Percentiles rank a stretch among this genome's conserved stretches.
phyloP scores from a whole-genome alignment of 2,888 invertebrate species.

The Drosophila paramelanica region DNA sequence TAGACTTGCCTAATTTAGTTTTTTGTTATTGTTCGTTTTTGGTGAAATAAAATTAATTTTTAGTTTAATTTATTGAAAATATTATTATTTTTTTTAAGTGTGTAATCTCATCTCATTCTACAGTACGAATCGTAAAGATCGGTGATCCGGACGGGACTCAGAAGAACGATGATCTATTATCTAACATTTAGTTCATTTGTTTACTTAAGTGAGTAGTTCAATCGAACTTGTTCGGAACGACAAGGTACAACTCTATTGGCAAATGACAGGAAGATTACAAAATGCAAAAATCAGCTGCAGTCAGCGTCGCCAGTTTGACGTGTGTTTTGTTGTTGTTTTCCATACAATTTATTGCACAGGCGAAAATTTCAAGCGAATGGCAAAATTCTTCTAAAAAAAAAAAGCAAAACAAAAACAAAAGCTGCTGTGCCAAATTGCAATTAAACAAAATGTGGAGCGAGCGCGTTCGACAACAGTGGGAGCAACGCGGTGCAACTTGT shows the following conservation, averaged over 20 bases:
- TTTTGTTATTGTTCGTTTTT: no score
- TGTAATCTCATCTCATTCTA: no score
- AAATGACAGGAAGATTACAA: slow-evolving; percentile 8
- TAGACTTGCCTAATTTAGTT: no score
- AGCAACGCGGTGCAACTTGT: slow-evolving; percentile 57
- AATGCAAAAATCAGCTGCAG: slow-evolving; percentile 42
- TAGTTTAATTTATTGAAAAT: no score
- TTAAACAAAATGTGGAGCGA: slow-evolving; percentile 24
- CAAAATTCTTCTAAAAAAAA: slow-evolving; percentile 25
- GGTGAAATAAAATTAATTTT: no score
- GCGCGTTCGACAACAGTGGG: slow-evolving; percentile 36
- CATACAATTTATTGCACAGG: slow-evolving; percentile 40
- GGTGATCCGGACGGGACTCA: no score
- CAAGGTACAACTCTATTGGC: neutral
- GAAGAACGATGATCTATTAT: no score
- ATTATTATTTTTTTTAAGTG: no score
- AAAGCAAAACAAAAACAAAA: slow-evolving; percentile 28
- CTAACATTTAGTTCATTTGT: no score
- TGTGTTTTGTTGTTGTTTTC: slow-evolving; percentile 21
- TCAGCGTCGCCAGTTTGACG: slow-evolving; percentile 69
- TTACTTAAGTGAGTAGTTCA: neutral
- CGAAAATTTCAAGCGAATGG: slow-evolving; percentile 58
- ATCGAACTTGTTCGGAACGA: neutral
- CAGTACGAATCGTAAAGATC: no score
- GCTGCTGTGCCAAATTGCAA: slow-evolving; percentile 26